Evolutionary conservation across 2,888 invertebrate genomes (phyloP).

Genomic region (Pogonocherus hispidulus): DNA sequence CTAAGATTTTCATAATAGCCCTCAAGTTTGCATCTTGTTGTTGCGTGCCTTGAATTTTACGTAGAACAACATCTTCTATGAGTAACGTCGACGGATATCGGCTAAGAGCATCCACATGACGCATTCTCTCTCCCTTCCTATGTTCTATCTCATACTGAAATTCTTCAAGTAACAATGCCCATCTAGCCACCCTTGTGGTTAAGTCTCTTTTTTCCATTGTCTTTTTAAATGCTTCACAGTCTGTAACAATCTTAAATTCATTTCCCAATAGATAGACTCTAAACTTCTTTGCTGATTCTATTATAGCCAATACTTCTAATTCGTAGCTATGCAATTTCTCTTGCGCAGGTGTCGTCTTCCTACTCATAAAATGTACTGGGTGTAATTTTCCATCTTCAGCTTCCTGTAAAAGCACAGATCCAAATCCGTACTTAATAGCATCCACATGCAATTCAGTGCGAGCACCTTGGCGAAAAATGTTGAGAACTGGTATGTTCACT

Average conservation of each 20-base stretch:
- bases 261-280: constrained; percentile 46
- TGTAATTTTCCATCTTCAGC: constrained; percentile 42
- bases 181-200: constrained; percentile 46
- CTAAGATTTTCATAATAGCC: constrained; percentile 37
- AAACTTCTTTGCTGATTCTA: constrained; percentile 59
- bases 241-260: constrained; percentile 46
- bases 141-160: constrained; percentile 52
- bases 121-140: constrained; percentile 46
- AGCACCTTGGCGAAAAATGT: neutral
- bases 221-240: constrained; percentile 58
- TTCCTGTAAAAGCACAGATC: constrained; percentile 43
- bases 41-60: neutral
- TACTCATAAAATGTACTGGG: constrained; percentile 50
- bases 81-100: neutral
- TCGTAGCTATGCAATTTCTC: constrained; percentile 6
- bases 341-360: constrained; percentile 33
- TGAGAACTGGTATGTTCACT: neutral
- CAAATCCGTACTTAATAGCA: constrained; percentile 42
- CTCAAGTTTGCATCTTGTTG: neutral
- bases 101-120: constrained; percentile 38
- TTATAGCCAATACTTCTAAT: constrained; percentile 41
- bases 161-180: constrained; percentile 46
- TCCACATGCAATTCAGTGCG: constrained; percentile 33
- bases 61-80: neutral
- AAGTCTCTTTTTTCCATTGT: constrained; percentile 57